Base-by-base conservation (phyloP, 1,140 invertebrate genomes). In the Rhagoletis zephyria region DNA sequence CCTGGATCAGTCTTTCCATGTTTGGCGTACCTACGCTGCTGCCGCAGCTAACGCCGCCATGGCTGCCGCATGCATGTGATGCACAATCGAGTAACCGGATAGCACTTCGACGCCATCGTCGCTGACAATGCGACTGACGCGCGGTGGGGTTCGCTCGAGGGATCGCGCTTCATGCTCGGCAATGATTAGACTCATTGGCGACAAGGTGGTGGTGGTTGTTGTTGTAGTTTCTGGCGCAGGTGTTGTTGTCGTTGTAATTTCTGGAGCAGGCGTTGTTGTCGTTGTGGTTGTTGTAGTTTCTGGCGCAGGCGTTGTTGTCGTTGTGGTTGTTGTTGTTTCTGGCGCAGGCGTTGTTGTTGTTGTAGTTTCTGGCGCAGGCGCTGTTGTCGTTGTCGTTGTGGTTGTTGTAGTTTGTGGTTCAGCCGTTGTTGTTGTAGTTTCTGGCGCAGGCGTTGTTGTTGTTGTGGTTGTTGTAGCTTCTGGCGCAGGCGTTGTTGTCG, bases 41-140 rank as follows among this genome's bases (percentile, higher is more conserved):
- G 12, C 19, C 56, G 63, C 16, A 6, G 6, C 63, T 19, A 67
- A 63, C n/a, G 64, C 64, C 61, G 86, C 86, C 64, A 70, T 59
- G 14, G 86, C 65, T 51, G 56, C 48, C 56, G 67, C 86, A 12
- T 60, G 51, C 16, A 81, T 88, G 19, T 51, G 88, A 59, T 87
- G 74, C 42, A 88, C 88, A 60, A 87, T 87, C 16, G 91, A 92
- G 81, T 92, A 92, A 63, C 91, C 91, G 59, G 90, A 91, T 45
- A 92, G 89, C 65, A 92, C 90, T 85, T 92, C 91, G 7, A 92
- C 91, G n/a, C 91, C 91, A 65, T 92, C 91, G 14, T 90, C 85
- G 77, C 89, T 92, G 56, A 92, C 90, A 88, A 92, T 89, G 60
- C 91, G 90, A 87, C 91, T 89, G 5, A 92, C 89, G 16, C 90